Conservation (phyloP, 2,797 vertebrate species). For the Mormyrus proboscirostris region DNA sequence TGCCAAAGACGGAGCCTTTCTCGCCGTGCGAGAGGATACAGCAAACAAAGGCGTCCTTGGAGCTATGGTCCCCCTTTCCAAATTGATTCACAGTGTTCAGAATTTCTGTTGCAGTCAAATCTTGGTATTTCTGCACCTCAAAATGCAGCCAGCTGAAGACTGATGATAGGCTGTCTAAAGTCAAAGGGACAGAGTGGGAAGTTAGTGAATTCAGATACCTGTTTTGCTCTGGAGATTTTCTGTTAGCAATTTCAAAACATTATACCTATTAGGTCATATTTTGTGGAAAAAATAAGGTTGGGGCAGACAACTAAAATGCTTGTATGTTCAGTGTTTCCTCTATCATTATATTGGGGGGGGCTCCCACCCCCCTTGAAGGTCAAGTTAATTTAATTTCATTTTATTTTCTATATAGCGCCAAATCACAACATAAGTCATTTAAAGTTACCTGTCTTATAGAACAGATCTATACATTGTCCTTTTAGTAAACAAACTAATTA, state of each 20-base stretch:
- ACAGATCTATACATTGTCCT: no score
- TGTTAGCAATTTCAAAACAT: not conserved
- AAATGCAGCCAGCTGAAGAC: slow-evolving; percentile 59
- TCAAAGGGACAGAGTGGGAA: not conserved
- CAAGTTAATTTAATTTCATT: no score
- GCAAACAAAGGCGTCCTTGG: slow-evolving; percentile 65
- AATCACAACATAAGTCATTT: no score
- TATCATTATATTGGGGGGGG: not conserved
- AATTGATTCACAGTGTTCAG: slow-evolving; percentile 27
- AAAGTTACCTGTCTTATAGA: no score
- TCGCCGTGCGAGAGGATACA: slow-evolving; percentile 80
- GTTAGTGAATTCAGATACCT: not conserved
- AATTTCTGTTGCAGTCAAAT: slow-evolving; percentile 47
- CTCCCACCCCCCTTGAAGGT: no score
- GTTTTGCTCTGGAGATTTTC: not conserved
- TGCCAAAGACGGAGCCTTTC: slow-evolving; percentile 61
- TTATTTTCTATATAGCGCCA: no score
- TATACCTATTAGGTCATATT: not conserved
- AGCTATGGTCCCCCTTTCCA: slow-evolving; percentile 37
- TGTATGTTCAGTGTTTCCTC: not conserved
- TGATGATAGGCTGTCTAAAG: slow-evolving; percentile 36
- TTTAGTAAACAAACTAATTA: no score
- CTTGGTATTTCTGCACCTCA: slow-evolving; percentile 15
- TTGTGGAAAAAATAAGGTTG: not conserved
- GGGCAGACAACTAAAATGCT: not conserved